These are phyloP conservation scores for Dicaeum eximium DNA, from an alignment of 2,113 vertebrate genomes.

Conservation along the genomic window DNA sequence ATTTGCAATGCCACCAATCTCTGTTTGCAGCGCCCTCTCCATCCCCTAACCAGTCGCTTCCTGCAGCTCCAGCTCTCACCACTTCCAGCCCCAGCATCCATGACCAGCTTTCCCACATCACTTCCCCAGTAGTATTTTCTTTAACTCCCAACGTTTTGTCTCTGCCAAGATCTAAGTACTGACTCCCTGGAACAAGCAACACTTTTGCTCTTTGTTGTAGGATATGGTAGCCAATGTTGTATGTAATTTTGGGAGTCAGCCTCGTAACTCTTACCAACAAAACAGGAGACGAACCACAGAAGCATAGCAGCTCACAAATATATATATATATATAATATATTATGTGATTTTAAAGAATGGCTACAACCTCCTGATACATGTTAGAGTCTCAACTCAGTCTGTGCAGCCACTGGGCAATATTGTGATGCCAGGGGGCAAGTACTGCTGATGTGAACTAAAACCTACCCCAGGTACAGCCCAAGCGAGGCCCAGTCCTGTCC, in stretches of 20 bases:
- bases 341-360: background rate
- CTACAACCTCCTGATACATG: background rate
- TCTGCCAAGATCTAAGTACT: background rate
- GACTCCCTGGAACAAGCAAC: background rate
- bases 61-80: background rate
- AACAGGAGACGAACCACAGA: background rate
- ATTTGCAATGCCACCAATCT: background rate
- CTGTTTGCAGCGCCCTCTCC: background rate
- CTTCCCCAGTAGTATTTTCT: background rate
- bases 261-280: background rate
- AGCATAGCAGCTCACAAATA: background rate
- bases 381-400: background rate
- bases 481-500: background rate
- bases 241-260: background rate
- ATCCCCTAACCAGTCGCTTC: background rate
- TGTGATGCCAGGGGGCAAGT: rapidly evolving
- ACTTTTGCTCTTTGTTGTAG: background rate
- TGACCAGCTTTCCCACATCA: background rate
- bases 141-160: background rate
- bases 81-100: background rate
- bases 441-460: background rate
- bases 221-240: background rate
- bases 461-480: background rate
- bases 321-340: rapidly evolving
- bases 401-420: background rate